Conservation (phyloP, 2,797 vertebrate species). For the Thunnus albacares region DNA sequence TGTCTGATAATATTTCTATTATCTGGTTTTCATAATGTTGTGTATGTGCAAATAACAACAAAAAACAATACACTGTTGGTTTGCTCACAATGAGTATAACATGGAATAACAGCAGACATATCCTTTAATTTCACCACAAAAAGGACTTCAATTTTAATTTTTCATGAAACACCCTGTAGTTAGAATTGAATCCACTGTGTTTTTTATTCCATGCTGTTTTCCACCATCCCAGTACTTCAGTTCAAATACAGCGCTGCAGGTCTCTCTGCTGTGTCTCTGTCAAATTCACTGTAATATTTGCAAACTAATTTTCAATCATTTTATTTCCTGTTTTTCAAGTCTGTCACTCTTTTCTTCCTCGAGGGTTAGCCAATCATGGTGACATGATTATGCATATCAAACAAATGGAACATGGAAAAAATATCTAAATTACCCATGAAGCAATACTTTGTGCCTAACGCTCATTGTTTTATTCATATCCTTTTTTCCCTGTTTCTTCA, state of each 20-base stretch:
- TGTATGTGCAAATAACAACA: too few relatives aligned
- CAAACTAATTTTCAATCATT: conserved; percentile 29
- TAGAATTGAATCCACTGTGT: neutral
- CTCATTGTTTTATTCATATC: conserved; percentile 67
- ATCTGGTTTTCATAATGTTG: too few relatives aligned
- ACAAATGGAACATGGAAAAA: conserved; percentile 52
- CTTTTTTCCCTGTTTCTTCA: conserved; percentile 48
- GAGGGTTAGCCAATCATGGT: conserved; percentile 64
- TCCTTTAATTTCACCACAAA: neutral
- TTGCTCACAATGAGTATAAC: neutral
- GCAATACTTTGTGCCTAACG: conserved; percentile 34
- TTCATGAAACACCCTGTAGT: neutral
- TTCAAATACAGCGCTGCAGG: neutral
- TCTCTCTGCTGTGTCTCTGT: neutral
- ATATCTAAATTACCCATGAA: conserved; percentile 65
- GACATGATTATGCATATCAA: conserved; percentile 73
- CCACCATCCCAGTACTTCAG: neutral
- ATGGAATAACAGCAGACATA: neutral
- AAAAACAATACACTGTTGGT: too few relatives aligned
- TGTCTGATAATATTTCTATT: too few relatives aligned
- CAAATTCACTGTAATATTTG: conserved; percentile 27
- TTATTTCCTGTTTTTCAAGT: conserved; percentile 11
- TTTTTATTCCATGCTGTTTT: neutral
- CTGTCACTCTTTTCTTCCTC: conserved; percentile 56
- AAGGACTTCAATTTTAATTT: neutral